Conservation (phyloP, 2,113 vertebrate genomes). For the Tringa solitaria region DNA sequence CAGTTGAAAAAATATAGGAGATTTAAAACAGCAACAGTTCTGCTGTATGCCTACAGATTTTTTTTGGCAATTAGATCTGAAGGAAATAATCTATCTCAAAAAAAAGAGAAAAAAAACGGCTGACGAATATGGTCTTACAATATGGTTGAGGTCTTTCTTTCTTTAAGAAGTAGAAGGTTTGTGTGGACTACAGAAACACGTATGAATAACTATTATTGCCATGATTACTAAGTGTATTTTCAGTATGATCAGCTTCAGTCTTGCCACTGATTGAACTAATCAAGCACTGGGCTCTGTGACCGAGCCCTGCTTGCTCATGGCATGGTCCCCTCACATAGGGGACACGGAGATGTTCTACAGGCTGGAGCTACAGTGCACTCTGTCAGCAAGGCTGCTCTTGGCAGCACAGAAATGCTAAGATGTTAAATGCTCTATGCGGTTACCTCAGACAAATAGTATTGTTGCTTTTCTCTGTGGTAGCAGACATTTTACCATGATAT, state of each 20-base stretch:
- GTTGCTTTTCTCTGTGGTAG: neutral
- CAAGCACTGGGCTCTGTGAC: neutral
- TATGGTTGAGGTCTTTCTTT: neutral
- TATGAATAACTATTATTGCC: neutral
- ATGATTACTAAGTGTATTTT: neutral
- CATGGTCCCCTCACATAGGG: rapidly evolving
- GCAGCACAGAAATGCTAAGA: neutral
- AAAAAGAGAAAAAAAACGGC: neutral
- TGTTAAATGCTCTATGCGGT: neutral
- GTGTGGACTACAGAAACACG: neutral
- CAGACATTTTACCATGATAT: neutral
- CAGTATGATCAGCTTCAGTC: neutral
- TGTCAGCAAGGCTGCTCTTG: neutral
- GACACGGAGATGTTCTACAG: neutral
- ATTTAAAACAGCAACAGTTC: constrained; percentile 39
- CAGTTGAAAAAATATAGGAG: constrained; percentile 53
- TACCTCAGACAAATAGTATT: neutral
- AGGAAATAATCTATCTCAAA: neutral
- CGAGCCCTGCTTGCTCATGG: neutral
- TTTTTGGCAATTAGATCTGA: constrained; percentile 53
- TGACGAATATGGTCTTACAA: neutral
- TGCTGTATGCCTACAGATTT: neutral
- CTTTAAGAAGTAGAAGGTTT: neutral
- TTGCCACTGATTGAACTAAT: neutral
- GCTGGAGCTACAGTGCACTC: neutral